phyloP scores from a whole-genome alignment of 2,888 invertebrate genomes.

The Cyrtodaria siliqua region DNA sequence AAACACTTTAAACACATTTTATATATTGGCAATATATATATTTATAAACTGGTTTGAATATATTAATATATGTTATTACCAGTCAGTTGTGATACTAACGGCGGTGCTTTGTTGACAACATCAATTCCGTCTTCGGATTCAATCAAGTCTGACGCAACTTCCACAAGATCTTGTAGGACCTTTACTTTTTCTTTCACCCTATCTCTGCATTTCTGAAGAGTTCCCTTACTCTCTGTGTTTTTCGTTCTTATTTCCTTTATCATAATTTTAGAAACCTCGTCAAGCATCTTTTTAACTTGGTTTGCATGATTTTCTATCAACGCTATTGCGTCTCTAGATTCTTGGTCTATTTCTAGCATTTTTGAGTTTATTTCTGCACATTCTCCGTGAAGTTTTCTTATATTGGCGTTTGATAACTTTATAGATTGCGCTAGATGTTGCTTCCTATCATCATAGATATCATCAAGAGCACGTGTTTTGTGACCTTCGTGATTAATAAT shows the following conservation, averaged over 20 bases:
- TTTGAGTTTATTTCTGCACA: slow-evolving; percentile 59
- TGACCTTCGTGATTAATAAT: slow-evolving; percentile 56
- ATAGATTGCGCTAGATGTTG: slow-evolving; percentile 47
- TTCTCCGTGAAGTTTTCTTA: slow-evolving; percentile 55
- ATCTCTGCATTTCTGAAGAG: slow-evolving; percentile 45
- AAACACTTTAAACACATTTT: too few relatives aligned
- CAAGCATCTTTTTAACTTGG: slow-evolving; percentile 52
- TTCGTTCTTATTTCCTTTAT: slow-evolving; percentile 49
- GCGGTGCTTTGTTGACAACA: slow-evolving; percentile 32
- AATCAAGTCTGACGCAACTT: slow-evolving; percentile 32
- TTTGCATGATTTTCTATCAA: slow-evolving; percentile 53
- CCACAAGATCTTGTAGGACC: slow-evolving; percentile 40
- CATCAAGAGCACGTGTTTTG: slow-evolving; percentile 45
- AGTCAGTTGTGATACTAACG: slow-evolving; percentile 27
- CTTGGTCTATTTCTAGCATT: slow-evolving; percentile 57
- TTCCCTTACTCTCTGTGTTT: slow-evolving; percentile 51
- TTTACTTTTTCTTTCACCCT: slow-evolving; percentile 56
- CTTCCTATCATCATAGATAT: slow-evolving; percentile 56
- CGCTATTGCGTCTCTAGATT: slow-evolving; percentile 45
- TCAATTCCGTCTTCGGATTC: slow-evolving; percentile 44
- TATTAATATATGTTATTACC: slow-evolving; percentile 29
- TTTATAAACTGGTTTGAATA: too few relatives aligned
- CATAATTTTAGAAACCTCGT: slow-evolving; percentile 49
- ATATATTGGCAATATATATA: too few relatives aligned
- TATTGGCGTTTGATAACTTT: slow-evolving; percentile 47